Base-by-base conservation (phyloP, 1,140 invertebrate species). In the Chlorops oryzae region DNA sequence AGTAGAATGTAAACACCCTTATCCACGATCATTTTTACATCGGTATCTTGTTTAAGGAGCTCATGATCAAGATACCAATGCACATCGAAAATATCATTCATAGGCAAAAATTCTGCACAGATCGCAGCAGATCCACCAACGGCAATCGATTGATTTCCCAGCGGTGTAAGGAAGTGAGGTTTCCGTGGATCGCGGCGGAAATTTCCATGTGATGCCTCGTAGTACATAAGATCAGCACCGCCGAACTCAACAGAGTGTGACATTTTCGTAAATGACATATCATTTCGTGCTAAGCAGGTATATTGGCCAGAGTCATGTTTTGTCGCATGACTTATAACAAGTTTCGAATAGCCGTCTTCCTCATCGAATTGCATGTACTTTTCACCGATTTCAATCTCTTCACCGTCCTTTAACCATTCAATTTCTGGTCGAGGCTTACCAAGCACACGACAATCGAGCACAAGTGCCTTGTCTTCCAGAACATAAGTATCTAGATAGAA, bases 1-100 rank as follows among this genome's bases (percentile, higher is more conserved):
- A 90, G 80, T 46, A 96, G 72, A 2, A 96, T 93, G 62, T 97
- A 91, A 15, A 98, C 75, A 1, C 88, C 90, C 35, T 85, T 84
- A 65, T 96, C 93, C 2, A 77, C 70, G 55, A 84, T 81, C 1
- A 81, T 82, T 40, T 75, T 76, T 46, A 82, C 79, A 59, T 81
- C 79, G 38, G 78, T 65, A 51, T 78, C 77, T 2, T 71, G 60
- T 35, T 78, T 78, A 13, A 87, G 75, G 9, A 73, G 73, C 43
- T 70, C 73, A 10, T 78, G 80, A 56, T 83, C 81, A 43, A 81
- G 78, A 40, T 84, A 74, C 88, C 89, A 90, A 38, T 80, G 81
- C 0, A 90, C 82, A 56, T 87, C 82, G 28, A 70, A 58, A 15
- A 65, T 67, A 9, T 81, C 82, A 25, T 76, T 76, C 23, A 60